Conservation (phyloP, 2,113 vertebrate genomes). For the Hylia prasina region DNA sequence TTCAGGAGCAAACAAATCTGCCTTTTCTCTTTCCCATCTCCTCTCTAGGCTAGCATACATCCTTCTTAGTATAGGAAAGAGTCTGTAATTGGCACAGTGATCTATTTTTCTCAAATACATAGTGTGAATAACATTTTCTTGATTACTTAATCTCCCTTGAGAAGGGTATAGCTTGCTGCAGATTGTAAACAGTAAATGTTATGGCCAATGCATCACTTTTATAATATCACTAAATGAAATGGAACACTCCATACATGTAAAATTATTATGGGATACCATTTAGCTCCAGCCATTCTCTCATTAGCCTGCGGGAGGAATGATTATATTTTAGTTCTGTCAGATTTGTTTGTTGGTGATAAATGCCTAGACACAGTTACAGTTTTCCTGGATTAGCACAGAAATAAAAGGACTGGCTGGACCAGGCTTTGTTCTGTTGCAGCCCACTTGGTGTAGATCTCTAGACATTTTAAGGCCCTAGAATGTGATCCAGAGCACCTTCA, state of each 20-base stretch:
- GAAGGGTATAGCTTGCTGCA: slow-evolving; percentile 37
- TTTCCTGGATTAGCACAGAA: slow-evolving; percentile 21
- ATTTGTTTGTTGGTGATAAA: slow-evolving; percentile 32
- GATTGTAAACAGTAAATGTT: slow-evolving; percentile 49
- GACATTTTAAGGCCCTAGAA: not conserved
- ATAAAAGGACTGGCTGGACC: not conserved
- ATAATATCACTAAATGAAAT: slow-evolving; percentile 51
- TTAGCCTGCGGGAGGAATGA: slow-evolving; percentile 5
- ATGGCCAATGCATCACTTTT: slow-evolving; percentile 54
- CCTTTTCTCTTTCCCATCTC: not conserved
- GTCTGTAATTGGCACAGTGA: not conserved
- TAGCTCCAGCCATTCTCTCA: slow-evolving; percentile 33
- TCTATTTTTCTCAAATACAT: not conserved
- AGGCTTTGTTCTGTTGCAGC: not conserved
- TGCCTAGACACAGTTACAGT: not conserved
- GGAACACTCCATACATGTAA: slow-evolving; percentile 6
- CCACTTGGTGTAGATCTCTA: fast-evolving
- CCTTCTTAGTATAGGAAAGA: not conserved
- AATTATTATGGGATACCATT: slow-evolving; percentile 35
- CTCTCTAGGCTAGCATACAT: not conserved
- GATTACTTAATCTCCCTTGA: slow-evolving; percentile 47
- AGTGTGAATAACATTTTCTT: slow-evolving; percentile 1
- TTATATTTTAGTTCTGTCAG: slow-evolving; percentile 22
- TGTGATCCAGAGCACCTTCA: not conserved
- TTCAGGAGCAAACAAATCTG: not conserved